Evolutionary conservation across 2,113 vertebrate genomes (phyloP).

Genomic region (Nesogale talazaci): DNA sequence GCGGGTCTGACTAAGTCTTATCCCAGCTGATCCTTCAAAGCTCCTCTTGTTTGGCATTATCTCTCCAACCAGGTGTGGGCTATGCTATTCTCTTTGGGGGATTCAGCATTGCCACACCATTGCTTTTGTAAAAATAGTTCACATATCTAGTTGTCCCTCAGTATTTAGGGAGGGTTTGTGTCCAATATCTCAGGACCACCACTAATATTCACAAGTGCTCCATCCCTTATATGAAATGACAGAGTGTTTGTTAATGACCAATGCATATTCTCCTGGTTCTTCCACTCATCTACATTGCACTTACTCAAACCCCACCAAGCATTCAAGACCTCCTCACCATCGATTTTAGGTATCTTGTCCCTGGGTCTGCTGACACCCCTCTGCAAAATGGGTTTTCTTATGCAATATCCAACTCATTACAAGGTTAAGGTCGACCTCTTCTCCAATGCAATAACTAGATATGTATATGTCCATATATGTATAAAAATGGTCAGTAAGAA

Average conservation of each 20-base stretch:
- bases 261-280: not conserved
- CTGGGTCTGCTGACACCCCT: too few relatives aligned
- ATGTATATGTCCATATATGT: not conserved
- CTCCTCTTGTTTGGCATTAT: not conserved
- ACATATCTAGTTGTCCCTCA: not conserved
- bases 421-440: not conserved
- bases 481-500: slow-evolving; percentile 14
- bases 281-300: too few relatives aligned
- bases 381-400: not conserved
- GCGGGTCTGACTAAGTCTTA: not conserved
- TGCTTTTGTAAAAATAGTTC: slow-evolving; percentile 32
- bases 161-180: not conserved
- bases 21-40: slow-evolving; percentile 30
- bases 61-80: slow-evolving; percentile 2
- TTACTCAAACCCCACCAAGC: too few relatives aligned
- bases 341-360: too few relatives aligned
- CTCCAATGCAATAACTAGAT: not conserved
- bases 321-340: too few relatives aligned
- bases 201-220: too few relatives aligned
- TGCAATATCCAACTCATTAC: not conserved
- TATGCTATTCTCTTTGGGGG: too few relatives aligned
- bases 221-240: not conserved
- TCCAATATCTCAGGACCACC: not conserved
- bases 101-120: not conserved
- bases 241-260: not conserved